phyloP scores from a whole-genome alignment of 2,888 invertebrate species.

The Melieria picta region DNA sequence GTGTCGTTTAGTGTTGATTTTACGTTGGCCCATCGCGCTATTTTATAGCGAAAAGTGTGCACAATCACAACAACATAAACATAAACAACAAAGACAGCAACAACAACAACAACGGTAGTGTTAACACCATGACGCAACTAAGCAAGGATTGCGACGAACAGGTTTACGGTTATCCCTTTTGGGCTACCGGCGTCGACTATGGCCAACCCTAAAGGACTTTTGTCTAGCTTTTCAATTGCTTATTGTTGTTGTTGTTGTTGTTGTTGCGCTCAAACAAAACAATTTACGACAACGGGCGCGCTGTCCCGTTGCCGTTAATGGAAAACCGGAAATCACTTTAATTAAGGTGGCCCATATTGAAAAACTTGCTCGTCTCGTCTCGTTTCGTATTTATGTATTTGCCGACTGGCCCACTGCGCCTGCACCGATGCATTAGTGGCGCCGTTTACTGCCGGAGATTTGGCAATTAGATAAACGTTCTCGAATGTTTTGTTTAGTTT shows the following conservation, averaged over 20 bases:
- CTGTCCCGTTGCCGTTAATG: too few species aligned
- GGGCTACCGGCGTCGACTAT: background rate
- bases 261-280: slow-evolving; percentile 1
- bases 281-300: slow-evolving; percentile 10
- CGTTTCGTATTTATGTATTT: background rate
- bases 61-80: too few species aligned
- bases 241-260: slow-evolving; percentile 1
- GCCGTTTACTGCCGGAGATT: slow-evolving; percentile 4
- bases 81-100: too few species aligned
- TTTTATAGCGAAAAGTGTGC: background rate
- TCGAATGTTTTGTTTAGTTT: slow-evolving; percentile 1
- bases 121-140: background rate
- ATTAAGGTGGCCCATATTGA: slow-evolving; percentile 34
- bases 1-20: background rate
- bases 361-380: background rate
- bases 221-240: background rate
- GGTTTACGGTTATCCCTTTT: background rate
- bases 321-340: slow-evolving; percentile 40
- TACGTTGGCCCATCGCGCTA: background rate
- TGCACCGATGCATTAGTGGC: too few species aligned
- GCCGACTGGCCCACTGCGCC: too few species aligned
- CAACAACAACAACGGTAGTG: background rate
- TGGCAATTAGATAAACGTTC: slow-evolving; percentile 27
- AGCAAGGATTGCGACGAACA: background rate
- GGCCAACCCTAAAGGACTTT: background rate